These are phyloP conservation scores for Anser brachyrhynchus DNA, from an alignment of 2,113 vertebrate genomes.

Conservation along the genomic window DNA sequence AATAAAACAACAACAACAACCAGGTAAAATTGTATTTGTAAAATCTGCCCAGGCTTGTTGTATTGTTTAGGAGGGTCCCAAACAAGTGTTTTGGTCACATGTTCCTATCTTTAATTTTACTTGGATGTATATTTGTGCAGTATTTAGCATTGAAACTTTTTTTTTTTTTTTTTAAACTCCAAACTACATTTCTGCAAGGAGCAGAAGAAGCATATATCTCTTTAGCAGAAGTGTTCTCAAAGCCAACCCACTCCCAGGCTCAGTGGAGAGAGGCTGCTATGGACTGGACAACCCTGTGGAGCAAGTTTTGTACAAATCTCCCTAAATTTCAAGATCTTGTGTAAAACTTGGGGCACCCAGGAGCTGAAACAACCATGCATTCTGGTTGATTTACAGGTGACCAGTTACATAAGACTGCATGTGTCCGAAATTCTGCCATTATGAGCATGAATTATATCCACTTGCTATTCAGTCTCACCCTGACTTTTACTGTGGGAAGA, in stretches of 20 bases:
- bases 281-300: not conserved
- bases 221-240: not conserved
- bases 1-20: not conserved
- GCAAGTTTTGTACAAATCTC: not conserved
- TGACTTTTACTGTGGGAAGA: not conserved
- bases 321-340: not conserved
- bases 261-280: not conserved
- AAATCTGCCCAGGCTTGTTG: not conserved
- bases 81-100: not conserved
- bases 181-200: not conserved
- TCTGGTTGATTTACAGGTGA: not conserved
- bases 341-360: not conserved
- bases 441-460: not conserved
- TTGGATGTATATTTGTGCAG: not conserved
- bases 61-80: not conserved
- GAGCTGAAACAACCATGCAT: not conserved
- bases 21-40: not conserved
- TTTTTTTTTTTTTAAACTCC: too few species aligned
- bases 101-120: not conserved
- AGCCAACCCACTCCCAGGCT: not conserved
- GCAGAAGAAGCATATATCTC: not conserved
- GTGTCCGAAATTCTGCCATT: not conserved
- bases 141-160: not conserved
- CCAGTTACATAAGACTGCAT: rapidly evolving
- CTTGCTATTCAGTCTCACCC: not conserved